Base-by-base conservation (phyloP, 2,888 invertebrate species). In the Creontiades dilutus region DNA sequence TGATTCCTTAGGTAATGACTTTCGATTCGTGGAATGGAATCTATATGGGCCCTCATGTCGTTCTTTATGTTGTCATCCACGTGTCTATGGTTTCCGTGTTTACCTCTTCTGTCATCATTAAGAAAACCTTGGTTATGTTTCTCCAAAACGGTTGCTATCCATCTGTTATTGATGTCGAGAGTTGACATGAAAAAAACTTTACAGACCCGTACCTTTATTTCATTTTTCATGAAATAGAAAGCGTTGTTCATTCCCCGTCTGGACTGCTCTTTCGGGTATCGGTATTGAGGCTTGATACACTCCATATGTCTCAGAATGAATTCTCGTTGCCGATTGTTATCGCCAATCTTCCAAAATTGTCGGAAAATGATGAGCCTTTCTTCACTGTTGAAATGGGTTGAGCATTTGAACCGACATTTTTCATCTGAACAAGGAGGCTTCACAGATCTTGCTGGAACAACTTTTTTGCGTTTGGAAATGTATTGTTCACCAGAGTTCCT, bases 1-100 rank as follows among this genome's bases (percentile, higher is more conserved):
- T 87, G 87, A 4, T 47, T 81, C 0, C 81, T 3, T 37, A 90
- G 88, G 84, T 92, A 92, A 76, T 92, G 91, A 47, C 55, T 55
- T 57, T 48, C 55, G 16, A 68, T 68, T 68, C 28, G 3, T 46
- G 86, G 86, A 46, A 86, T 86, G 7, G 11, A 68, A n/a, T 86
- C 16, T 14, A 86, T 86, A 68, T 86, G 86, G 68, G 5, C 47
- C 28, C 68, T 28, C 16, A 86, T 47, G n/a, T 86, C 86, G 19
- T 75, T 16, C 23, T 47, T 61, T 3, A 75, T 68, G n/a, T 13
- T 0, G 28, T 3, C 75, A 12, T 14, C 19, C 5, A 85, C 12
- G 68, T 68, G 68, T 9, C 61, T 48, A 27, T 85, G 85, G n/a
- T 85, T 85, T 2, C 19, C 16, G n/a, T 85, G 85, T 52, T 57